phyloP scores from a whole-genome alignment of 2,888 invertebrate genomes.

The Alsophila aescularia region DNA sequence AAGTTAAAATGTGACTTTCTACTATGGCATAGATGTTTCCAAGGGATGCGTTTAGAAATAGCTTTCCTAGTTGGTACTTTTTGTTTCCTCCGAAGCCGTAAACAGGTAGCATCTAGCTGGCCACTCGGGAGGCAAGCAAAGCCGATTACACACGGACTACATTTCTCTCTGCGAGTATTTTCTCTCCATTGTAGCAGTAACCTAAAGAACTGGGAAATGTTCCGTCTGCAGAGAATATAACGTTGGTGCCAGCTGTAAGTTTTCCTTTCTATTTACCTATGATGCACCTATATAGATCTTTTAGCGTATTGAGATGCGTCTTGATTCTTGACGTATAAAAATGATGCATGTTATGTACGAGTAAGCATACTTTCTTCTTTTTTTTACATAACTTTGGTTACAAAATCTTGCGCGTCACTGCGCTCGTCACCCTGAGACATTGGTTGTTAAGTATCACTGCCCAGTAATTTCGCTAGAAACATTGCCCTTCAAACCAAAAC shows the following conservation, averaged over 20 bases:
- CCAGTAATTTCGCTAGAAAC: too few species aligned
- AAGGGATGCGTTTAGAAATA: neutral
- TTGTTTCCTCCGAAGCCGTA: conserved; percentile 29
- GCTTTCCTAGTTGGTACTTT: neutral
- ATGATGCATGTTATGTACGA: too few species aligned
- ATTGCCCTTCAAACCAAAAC: too few species aligned
- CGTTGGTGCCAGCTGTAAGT: conserved; percentile 33
- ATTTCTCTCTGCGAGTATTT: conserved; percentile 57
- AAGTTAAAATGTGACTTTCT: neutral
- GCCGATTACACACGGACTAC: conserved; percentile 72
- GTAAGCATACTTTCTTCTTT: too few species aligned
- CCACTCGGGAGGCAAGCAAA: conserved; percentile 59
- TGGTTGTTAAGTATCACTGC: too few species aligned
- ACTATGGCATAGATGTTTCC: neutral
- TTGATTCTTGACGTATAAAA: too few species aligned
- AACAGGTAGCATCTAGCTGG: conserved; percentile 39
- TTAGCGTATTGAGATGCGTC: too few species aligned
- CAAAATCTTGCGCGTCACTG: too few species aligned
- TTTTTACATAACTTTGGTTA: too few species aligned
- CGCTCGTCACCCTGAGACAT: too few species aligned
- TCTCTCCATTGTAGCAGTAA: conserved; percentile 53
- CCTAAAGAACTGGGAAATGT: conserved; percentile 49
- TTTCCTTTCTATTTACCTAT: conserved; percentile 19
- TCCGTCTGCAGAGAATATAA: conserved; percentile 31
- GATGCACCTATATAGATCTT: neutral